Percentiles rank a stretch among this genome's conserved stretches.
Evolutionary conservation across 2,113 vertebrate genomes (phyloP).

Genomic region (Talpa occidentalis): DNA sequence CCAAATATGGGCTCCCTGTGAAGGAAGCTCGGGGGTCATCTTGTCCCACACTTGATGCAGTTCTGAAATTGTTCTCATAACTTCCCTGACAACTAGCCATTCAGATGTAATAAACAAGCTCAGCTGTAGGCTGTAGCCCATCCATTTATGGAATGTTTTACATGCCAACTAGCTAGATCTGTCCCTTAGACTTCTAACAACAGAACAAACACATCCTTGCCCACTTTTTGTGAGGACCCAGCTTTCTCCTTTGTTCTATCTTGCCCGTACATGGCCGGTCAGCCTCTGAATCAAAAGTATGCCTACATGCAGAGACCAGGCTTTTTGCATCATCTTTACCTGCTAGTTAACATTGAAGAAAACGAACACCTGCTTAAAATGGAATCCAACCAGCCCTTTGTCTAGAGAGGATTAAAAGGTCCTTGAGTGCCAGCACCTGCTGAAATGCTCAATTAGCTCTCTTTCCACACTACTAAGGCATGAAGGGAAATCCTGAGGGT

Average conservation of each 20-base stretch:
- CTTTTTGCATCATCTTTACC: background rate
- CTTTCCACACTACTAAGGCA: background rate
- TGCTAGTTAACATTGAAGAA: background rate
- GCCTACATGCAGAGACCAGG: background rate
- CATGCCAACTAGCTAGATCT: background rate
- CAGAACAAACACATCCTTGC: background rate
- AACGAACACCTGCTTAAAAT: background rate
- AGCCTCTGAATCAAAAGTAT: background rate
- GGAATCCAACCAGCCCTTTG: background rate
- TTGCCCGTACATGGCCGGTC: background rate
- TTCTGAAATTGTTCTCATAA: background rate
- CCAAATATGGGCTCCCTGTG: constrained; percentile 1
- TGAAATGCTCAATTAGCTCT: background rate
- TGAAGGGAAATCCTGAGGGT: background rate
- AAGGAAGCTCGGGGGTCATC: background rate
- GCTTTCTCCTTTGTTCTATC: background rate
- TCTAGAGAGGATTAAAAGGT: background rate
- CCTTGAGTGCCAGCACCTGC: background rate
- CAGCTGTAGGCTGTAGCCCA: background rate
- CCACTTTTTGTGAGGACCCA: background rate
- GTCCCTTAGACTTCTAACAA: background rate
- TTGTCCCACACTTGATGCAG: background rate
- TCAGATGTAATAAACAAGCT: background rate
- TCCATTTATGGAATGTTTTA: background rate
- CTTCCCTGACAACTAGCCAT: background rate